phyloP scores from a whole-genome alignment of 2,888 invertebrate genomes.

The Dyspetes luteomarginatus region DNA sequence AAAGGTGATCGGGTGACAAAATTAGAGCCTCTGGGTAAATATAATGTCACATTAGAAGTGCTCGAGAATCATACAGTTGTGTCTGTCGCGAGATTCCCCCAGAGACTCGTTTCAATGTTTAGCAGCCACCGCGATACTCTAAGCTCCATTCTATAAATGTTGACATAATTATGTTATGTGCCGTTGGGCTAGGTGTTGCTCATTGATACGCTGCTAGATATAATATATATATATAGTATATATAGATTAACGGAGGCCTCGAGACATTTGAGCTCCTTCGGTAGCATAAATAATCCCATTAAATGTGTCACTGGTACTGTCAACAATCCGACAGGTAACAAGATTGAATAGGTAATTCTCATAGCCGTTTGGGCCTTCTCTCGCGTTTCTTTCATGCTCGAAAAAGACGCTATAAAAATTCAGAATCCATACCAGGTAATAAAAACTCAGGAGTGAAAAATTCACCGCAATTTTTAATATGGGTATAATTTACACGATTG shows the following conservation, averaged over 20 bases:
- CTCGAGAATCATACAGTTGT: not conserved
- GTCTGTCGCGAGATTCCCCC: slow-evolving; percentile 21
- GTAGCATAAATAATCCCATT: slow-evolving; percentile 81
- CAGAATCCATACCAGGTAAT: not conserved
- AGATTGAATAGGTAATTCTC: slow-evolving; percentile 59
- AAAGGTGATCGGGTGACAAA: no score
- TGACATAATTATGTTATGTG: slow-evolving; percentile 78
- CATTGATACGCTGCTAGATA: slow-evolving; percentile 20
- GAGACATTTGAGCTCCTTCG: slow-evolving; percentile 71
- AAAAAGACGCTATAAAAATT: not conserved
- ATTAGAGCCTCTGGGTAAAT: no score
- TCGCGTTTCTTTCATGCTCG: not conserved
- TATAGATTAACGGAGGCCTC: slow-evolving; percentile 66
- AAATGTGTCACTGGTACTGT: slow-evolving; percentile 79
- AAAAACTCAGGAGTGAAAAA: slow-evolving; percentile 7
- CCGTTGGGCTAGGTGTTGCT: slow-evolving; percentile 70
- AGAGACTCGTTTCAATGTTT: slow-evolving; percentile 4
- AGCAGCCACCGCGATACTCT: not conserved
- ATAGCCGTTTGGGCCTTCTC: not conserved
- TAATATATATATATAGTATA: slow-evolving; percentile 52
- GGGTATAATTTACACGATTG: slow-evolving; percentile 6
- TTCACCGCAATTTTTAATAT: no score
- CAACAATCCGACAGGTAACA: slow-evolving; percentile 80
- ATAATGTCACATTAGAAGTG: no score
- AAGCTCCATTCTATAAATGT: slow-evolving; percentile 66